Base-by-base conservation (phyloP, 2,888 invertebrate genomes). In the Chloromyia formosa region DNA sequence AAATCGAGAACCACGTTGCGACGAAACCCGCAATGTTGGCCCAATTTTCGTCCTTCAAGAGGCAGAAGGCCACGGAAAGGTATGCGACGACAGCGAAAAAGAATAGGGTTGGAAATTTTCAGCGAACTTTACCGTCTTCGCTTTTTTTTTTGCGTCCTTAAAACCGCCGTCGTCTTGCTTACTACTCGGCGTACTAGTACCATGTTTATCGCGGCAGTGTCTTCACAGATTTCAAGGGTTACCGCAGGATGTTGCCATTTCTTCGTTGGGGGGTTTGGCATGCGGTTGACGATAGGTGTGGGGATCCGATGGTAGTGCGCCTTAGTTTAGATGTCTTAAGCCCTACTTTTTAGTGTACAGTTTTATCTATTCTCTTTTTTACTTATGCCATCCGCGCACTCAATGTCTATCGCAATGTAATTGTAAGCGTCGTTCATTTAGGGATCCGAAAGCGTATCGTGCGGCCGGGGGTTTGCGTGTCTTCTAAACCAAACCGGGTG, bases 301-400 rank as follows among this genome's bases (percentile, higher is more conserved):
- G n/a, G n/a, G n/a, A n/a, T n/a, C n/a, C n/a, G 14, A n/a, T 12
- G 49, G 49, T 2, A n/a, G 49, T 3, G 3, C 12, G 49, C 49
- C 16, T 49, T 49, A 49, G 49, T 49, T 49, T 49, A 49, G 49
- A 49, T 71, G 71, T 71, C 58, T 71, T 71, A 71, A 56, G 71
- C 42, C 58, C 71, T 71, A 71, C 71, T 71, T 71, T 71, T 58
- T 71, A 71, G 71, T 71, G 71, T 71, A 71, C 58, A 58, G 27
- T 71, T 71, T 71, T 71, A 71, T 71, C 71, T 71, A 71, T 71
- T 71, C 58, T 58, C 20, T 71, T 71, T 71, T 71, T 69, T 56
- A 23, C 20, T 71, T 45, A 35, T 35, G 58, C 53, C 58, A 35
- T 2, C 27, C 27, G 56, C 23, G 20, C 58, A 45, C 45, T 66